Evolutionary conservation across 1,140 invertebrate genomes (phyloP), one percentile per base, ranked within the genome.

Genomic region (Nephila pilipes): DNA sequence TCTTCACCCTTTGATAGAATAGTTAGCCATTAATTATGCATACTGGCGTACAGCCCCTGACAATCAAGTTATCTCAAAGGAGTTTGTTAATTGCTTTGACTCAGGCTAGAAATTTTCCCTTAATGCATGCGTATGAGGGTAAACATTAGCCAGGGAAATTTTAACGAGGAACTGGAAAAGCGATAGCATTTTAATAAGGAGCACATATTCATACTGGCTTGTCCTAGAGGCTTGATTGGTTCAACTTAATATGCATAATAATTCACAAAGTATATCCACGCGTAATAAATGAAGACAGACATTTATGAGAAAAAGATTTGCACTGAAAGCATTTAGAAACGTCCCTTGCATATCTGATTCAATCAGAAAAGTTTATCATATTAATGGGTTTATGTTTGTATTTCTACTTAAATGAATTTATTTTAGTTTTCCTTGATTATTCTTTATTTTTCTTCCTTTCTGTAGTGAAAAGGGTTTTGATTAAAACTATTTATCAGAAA

Each of bases 21-120:
- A 87, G 85, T 87, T 87, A 87, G 85, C 32, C 85, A 32, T 87
- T 87, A 87, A 87, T 87, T 87, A 87, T 87, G 55, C 85, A 63
- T 87, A 87, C 85, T 25, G 22, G 81, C 81, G 29, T 87, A 38
- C 55, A 87, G 32, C 55, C 85, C 58, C 32, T 87, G 85, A 87
- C 85, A 87, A 63, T 38, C 55, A 55, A 87, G 85, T 38, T 60
- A 60, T 63, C 58, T 55, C 55, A 63, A 87, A 63, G 85, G 85
- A 60, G 29, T 63, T 38, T 87, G 85, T 87, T 87, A 87, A 87
- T 87, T 87, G 85, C 85, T 36, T 22, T 32, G 57, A 36, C 57
- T 87, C 85, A 20, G 22, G 32, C 32, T n/a, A 36, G 58, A 63
- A 60, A 63, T 58, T 87, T 63, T n/a, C 57, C 55, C 85, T 63